phyloP scores from a whole-genome alignment of 2,888 invertebrate species.

The Leptura quadrifasciata region DNA sequence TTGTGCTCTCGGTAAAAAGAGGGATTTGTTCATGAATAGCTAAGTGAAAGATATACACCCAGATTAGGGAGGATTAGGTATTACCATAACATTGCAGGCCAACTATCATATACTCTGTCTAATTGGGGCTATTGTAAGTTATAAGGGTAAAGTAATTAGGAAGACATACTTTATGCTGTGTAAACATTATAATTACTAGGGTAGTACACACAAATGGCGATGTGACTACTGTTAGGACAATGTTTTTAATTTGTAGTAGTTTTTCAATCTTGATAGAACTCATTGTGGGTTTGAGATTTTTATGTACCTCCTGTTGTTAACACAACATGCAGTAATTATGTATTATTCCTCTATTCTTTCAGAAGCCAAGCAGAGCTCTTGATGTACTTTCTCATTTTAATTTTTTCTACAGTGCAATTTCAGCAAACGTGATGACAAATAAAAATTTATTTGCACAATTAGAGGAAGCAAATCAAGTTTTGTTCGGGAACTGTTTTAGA shows the following conservation, averaged over 20 bases:
- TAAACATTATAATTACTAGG: conserved; percentile 41
- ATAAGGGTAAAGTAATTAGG: conserved; percentile 45
- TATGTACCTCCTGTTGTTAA: not conserved
- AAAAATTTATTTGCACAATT: too few relatives aligned
- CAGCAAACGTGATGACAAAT: too few relatives aligned
- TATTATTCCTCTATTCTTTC: too few relatives aligned
- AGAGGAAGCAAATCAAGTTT: too few relatives aligned
- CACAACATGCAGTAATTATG: not conserved
- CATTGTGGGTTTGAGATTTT: not conserved
- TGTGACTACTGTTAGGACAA: not conserved
- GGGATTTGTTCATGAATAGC: conserved; percentile 68
- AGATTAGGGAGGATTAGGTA: conserved; percentile 67
- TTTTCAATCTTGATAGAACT: not conserved
- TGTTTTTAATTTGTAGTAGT: not conserved
- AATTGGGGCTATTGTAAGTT: conserved; percentile 53
- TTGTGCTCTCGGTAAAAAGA: conserved; percentile 62
- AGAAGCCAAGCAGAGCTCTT: too few relatives aligned
- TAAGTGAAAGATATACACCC: conserved; percentile 70
- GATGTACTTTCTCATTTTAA: too few relatives aligned
- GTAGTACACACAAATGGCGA: not conserved
- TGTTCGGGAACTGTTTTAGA: too few relatives aligned
- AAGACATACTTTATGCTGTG: conserved; percentile 25
- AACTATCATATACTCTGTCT: conserved; percentile 48
- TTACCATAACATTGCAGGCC: conserved; percentile 65
- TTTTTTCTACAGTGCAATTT: too few relatives aligned